Percentiles rank a stretch among this genome's conserved stretches.
These are phyloP conservation scores for Oostethus manadensis DNA, from an alignment of 2,113 vertebrate genomes.

Conservation along the genomic window DNA sequence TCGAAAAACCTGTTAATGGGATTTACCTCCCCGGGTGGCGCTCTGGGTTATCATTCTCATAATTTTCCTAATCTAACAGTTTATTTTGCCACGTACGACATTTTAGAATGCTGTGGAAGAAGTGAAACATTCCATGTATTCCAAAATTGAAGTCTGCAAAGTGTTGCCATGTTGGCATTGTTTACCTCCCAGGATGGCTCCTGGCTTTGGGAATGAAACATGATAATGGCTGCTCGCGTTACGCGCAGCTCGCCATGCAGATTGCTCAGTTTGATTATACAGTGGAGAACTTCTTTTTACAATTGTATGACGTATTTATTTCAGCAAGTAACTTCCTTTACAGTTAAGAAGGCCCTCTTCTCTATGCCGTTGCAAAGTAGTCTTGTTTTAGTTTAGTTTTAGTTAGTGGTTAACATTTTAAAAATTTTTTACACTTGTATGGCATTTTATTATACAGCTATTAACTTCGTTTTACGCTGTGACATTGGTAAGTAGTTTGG, in stretches of 20 bases:
- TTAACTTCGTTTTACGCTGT: no score
- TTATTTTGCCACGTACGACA: conserved; percentile 42
- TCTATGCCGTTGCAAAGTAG: no score
- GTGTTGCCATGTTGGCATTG: conserved; percentile 54
- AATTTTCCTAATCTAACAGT: conserved; percentile 71
- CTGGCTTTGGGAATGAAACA: conserved; percentile 62
- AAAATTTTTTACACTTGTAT: no score
- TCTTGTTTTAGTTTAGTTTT: no score
- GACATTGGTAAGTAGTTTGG: no score
- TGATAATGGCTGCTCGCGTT: conserved; percentile 67
- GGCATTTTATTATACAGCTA: no score
- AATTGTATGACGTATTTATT: no score
- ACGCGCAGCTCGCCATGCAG: conserved; percentile 61
- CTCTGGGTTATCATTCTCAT: conserved; percentile 66
- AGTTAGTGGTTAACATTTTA: no score
- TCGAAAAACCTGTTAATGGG: conserved; percentile 75
- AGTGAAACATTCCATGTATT: conserved; percentile 20
- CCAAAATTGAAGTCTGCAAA: conserved; percentile 21
- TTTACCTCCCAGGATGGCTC: conserved; percentile 69
- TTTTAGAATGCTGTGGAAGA: conserved; percentile 13
- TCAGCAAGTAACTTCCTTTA: no score
- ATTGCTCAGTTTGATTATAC: conserved; percentile 33
- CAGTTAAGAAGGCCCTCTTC: no score
- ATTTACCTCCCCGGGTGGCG: conserved; percentile 61
- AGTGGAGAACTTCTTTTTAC: no score